Conservation (phyloP, 2,888 invertebrate species). For the Sarcophaga carnaria region DNA sequence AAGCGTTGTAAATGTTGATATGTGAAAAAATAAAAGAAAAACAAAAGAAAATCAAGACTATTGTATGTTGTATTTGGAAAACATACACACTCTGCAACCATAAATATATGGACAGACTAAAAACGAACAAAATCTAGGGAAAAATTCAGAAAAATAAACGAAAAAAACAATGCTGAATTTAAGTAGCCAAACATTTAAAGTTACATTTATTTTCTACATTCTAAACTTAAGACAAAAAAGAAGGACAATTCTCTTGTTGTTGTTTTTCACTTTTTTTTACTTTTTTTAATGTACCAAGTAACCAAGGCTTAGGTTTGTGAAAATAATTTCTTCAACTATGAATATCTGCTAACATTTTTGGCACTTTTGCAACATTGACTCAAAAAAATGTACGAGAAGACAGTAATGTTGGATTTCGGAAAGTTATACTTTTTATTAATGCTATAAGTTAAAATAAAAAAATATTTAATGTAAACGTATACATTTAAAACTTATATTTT, state of each 20-base stretch:
- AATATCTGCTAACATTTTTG: neutral
- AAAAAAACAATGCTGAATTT: slow-evolving; percentile 49
- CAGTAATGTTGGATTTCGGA: neutral
- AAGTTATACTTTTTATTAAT: too few relatives aligned
- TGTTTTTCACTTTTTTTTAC: neutral
- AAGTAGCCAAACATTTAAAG: slow-evolving; percentile 65
- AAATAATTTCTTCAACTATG: slow-evolving; percentile 1
- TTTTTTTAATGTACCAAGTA: neutral
- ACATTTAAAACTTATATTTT: too few relatives aligned
- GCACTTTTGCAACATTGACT: neutral
- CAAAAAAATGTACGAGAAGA: neutral
- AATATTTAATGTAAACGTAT: too few relatives aligned
- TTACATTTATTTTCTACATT: slow-evolving; percentile 33
- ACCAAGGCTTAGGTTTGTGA: neutral
- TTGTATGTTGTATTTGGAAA: slow-evolving; percentile 12
- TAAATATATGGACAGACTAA: slow-evolving; percentile 22
- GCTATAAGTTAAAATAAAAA: too few relatives aligned
- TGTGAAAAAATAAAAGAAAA: slow-evolving; percentile 37
- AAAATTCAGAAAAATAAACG: neutral
- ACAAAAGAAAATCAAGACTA: slow-evolving; percentile 33
- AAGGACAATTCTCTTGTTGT: slow-evolving; percentile 20
- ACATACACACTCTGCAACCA: slow-evolving; percentile 19
- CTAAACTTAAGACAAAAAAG: slow-evolving; percentile 30
- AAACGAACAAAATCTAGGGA: neutral
- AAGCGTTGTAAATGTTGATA: slow-evolving; percentile 67